Conservation (phyloP, 1,140 invertebrate genomes). For the Holcopasites calliopsidis region DNA sequence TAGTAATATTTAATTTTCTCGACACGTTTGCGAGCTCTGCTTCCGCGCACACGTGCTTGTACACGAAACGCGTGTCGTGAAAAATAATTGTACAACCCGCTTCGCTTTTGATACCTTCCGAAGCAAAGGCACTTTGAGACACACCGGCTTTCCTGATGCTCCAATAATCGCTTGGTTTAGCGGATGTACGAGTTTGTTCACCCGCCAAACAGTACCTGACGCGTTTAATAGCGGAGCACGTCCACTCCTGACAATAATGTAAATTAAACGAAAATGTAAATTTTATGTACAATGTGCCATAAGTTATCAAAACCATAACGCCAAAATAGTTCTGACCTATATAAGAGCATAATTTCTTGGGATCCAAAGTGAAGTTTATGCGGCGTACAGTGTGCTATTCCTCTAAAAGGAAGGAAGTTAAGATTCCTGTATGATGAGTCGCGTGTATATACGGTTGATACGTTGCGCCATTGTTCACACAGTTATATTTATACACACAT, state of each 20-base stretch:
- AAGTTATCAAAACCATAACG: too few relatives aligned
- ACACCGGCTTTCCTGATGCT: neutral
- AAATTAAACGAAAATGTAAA: too few relatives aligned
- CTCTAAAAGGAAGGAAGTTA: conserved; percentile 5
- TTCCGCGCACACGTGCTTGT: conserved; percentile 9
- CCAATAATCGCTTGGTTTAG: neutral
- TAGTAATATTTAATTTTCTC: neutral
- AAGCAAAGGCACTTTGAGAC: neutral
- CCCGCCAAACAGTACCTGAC: neutral
- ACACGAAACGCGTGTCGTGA: neutral
- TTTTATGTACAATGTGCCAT: too few relatives aligned
- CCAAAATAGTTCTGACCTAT: too few relatives aligned
- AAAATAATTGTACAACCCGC: neutral
- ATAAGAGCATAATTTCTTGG: neutral
- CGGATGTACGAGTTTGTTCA: conserved; percentile 4
- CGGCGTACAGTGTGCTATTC: neutral
- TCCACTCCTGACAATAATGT: too few relatives aligned
- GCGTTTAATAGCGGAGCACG: neutral
- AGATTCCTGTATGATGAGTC: conserved; percentile 37
- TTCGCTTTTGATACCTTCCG: neutral
- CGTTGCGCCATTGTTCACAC: conserved; percentile 51
- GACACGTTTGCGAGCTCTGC: conserved; percentile 12
- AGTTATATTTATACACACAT: conserved; percentile 36
- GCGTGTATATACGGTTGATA: neutral
- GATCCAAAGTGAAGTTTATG: neutral